Evolutionary conservation across 2,113 vertebrate genomes (phyloP), one percentile per base, ranked within the genome.

Genomic region (Tringa solitaria): DNA sequence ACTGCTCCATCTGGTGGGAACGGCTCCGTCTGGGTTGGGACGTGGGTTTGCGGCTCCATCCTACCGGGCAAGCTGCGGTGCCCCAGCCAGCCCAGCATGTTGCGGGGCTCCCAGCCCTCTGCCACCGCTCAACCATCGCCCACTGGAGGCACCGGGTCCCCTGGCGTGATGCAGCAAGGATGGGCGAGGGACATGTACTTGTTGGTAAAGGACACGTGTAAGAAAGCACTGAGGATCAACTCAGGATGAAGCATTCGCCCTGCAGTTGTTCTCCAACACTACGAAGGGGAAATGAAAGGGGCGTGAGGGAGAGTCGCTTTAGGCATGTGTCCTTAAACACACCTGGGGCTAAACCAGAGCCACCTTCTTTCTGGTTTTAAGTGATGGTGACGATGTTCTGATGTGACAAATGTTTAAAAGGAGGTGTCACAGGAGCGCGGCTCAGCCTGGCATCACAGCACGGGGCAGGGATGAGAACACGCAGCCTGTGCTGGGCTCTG

Each of bases 1-100:
- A 96, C 95, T 97, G n/a, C 98, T 89, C 98, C 98, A 98, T 98
- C 98, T 98, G 97, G 45, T 97, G 98, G 96, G 82, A 90, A 51
- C 2, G 22, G 46, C 80, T 18, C 21, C 0, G 23, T 6, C 76
- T 1, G 59, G 57, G 37, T 2, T 17, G 84, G 82, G 77, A n/a
- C 0, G 5, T 0, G 30, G 51, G 43, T 32, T 21, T 3, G 10
- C 24, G 26, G 67, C 63, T 72, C 11, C 30, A 6, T 35, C 79
- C 22, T 0, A 6, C 53, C 1, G 22, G 22, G 48, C 46, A 0
- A 45, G 13, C 4, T 0, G 23, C 0, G 1, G 14, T 32, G 65
- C 2, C 51, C 41, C 2, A 5, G 26, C 13, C 56, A 5, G 12
- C 8, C 33, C 2, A 0, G 33, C 37, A 41, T 4, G 2, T 14